Evolutionary conservation across 1,140 invertebrate species (phyloP), one percentile per base, ranked within the genome.

Genomic region (Halyomorpha halys): DNA sequence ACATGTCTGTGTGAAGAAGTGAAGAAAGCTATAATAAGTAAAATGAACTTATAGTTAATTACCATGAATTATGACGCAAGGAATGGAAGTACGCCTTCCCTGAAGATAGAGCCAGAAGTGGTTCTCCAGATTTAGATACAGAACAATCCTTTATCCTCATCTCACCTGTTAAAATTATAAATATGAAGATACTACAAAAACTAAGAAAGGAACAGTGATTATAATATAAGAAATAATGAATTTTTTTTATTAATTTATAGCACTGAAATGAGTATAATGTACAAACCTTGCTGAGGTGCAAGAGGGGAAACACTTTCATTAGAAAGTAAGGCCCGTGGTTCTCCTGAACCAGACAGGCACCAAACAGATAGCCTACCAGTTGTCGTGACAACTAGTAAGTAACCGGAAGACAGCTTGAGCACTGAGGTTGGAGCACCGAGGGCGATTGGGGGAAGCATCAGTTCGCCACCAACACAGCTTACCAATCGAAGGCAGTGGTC

Each of bases 81-180:
- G 80, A 81, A 70, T 82, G 88, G 23, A 83, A 80, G 70, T 83
- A 88, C 21, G 82, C 81, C 74, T 82, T 82, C 14, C 85, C 83
- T 69, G 81, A 85, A 16, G 79, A 84, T 18, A 88, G 72, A 30
- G 82, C 79, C 60, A 88, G 74, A 63, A 87, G 73, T 1, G 85
- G 84, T 66, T 80, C 76, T 34, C 85, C 82, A 62, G 81, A 75
- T 11, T 82, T 76, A 21, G 83, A 77, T 19, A 87, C 68, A n/a
- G 75, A 73, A 68, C 81, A 81, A 61, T 79, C 79, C 59, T 76
- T 76, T 8, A 85, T 78, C n/a, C 73, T 76, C 18, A 77, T 79
- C 78, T 74, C 68, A 34, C 62, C 76, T 49, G 67, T 14, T 59
- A 62, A 68, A 65, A 64, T 30, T 56, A 68, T 69, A 68, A 66